Base-by-base conservation (phyloP, 2,113 vertebrate species). In the Rallus limicola region DNA sequence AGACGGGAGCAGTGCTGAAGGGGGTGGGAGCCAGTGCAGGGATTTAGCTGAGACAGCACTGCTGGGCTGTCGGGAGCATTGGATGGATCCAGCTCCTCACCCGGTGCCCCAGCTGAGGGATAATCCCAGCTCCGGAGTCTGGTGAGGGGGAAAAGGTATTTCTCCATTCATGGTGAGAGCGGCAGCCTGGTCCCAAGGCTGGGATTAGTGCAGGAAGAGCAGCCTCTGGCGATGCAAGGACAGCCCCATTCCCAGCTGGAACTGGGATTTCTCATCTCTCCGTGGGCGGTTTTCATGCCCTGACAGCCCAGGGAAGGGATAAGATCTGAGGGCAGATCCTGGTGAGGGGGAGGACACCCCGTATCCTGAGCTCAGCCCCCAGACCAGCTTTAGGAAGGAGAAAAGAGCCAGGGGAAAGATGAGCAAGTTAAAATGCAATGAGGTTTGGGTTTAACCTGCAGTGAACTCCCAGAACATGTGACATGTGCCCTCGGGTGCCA, bases 391-490 rank as follows among this genome's bases (percentile, higher is more conserved):
- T 21, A 14, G 53, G 36, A 79, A 74, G 33, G 44, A 65, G 74
- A 44, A n/a, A 63, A 25, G 33, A 65, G 36, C 13, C 52, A 55
- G 58, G 9, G 38, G 44, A 25, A 71, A 60, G 4, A 36, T 13
- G 52, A 78, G 84, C 40, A 18, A 40, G 52, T 34, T 34, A n/a
- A 46, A 72, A 53, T 1, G 16, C 8, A 6, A n/a, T 31, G 34
- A 8, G 13, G 14, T n/a, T 58, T 28, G 42, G 19, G 23, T 70
- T 59, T 44, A 44, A 46, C 11, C 50, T 50, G 56, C 42, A 56
- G 24, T 1, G 0, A 18, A 0, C 3, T 25, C n/a, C n/a, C 50
- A 3, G 13, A 15, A 14, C 25, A 4, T 2, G 29, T 9, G 68
- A 50, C 2, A 9, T 36, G 21, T 46, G 56, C 44, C 52, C 2